phyloP scores from a whole-genome alignment of 2,797 vertebrate genomes.

The Petrocephalus schoutedeni region DNA sequence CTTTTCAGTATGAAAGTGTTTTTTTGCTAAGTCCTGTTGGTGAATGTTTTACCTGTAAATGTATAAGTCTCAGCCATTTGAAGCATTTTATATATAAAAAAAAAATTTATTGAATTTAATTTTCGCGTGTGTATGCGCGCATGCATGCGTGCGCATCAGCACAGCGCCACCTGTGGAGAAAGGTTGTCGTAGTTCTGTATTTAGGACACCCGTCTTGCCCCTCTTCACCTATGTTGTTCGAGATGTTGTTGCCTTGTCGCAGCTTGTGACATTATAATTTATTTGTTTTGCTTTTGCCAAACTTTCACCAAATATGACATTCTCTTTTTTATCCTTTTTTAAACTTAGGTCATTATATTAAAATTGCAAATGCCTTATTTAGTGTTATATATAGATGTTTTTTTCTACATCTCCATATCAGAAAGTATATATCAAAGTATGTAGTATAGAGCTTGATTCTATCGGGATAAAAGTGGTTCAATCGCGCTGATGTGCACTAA shows the following conservation, averaged over 20 bases:
- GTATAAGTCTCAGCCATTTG: constrained; percentile 35
- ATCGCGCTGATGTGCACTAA: constrained; percentile 23
- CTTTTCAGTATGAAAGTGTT: constrained; percentile 39
- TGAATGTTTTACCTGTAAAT: constrained; percentile 56
- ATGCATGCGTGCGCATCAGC: constrained; percentile 54
- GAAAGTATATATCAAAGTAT: constrained; percentile 45
- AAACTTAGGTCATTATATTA: constrained; percentile 46
- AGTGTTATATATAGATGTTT: constrained; percentile 53
- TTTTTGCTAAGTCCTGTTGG: constrained; percentile 66
- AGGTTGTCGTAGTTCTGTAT: constrained; percentile 46
- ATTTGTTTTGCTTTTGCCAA: constrained; percentile 61
- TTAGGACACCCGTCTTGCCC: constrained; percentile 44
- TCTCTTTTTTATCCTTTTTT: constrained; percentile 38
- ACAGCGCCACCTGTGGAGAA: constrained; percentile 35
- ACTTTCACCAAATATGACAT: constrained; percentile 66
- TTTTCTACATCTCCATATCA: constrained; percentile 55
- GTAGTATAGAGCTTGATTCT: constrained; percentile 42
- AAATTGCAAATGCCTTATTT: constrained; percentile 67
- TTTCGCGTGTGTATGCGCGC: constrained; percentile 48
- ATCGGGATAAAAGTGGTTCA: constrained; percentile 30
- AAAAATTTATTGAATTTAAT: background rate
- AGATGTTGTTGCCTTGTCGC: constrained; percentile 67
- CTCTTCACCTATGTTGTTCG: constrained; percentile 46
- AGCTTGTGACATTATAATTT: constrained; percentile 59
- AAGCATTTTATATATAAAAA: constrained; percentile 22